Conservation (phyloP, 2,888 invertebrate species). For the Lasius platythorax region DNA sequence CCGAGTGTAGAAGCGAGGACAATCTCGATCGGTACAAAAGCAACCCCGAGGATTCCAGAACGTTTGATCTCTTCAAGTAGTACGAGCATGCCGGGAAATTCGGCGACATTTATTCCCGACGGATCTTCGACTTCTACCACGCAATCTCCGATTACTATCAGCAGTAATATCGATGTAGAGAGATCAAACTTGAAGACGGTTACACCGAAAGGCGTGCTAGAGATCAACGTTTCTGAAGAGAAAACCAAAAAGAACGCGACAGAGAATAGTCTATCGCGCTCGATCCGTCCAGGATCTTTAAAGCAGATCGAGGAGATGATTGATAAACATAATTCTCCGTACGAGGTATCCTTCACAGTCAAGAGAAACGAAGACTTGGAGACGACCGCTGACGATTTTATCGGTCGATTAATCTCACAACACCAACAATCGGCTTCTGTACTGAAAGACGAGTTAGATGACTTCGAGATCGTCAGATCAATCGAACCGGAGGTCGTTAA, state of each 20-base stretch:
- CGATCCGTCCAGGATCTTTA: constrained; percentile 45
- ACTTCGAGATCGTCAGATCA: constrained; percentile 50
- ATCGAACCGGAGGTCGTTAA: constrained; percentile 29
- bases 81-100: not conserved
- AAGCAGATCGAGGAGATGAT: constrained; percentile 62
- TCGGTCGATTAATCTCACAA: constrained; percentile 71
- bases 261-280: not conserved
- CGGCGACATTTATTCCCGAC: not conserved
- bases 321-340: constrained; percentile 71
- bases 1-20: not conserved
- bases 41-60: not conserved
- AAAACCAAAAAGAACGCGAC: not conserved
- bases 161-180: not conserved
- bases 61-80: not conserved
- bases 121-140: not conserved
- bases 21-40: constrained; percentile 1
- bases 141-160: not conserved
- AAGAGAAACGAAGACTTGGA: constrained; percentile 60
- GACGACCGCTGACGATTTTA: constrained; percentile 49
- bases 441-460: not conserved
- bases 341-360: constrained; percentile 75
- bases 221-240: not conserved
- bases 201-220: not conserved
- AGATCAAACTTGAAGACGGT: not conserved
- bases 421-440: constrained; percentile 58